These are phyloP conservation scores for Pygathrix nemaeus DNA, from an alignment of 2,113 vertebrate species.

Conservation along the genomic window DNA sequence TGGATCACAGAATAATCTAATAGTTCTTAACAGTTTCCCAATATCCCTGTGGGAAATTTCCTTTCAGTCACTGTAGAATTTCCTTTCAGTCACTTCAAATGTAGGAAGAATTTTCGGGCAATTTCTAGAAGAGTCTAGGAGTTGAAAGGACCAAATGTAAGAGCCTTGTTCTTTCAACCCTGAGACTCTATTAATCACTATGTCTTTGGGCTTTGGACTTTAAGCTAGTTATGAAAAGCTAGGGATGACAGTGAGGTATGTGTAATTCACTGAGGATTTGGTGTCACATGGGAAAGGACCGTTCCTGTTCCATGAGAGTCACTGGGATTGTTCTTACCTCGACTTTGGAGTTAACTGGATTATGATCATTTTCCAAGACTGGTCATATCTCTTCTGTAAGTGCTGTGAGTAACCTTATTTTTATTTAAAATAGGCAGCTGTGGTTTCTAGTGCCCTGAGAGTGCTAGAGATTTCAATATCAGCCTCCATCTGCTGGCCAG, in stretches of 20 bases:
- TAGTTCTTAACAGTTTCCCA: neutral
- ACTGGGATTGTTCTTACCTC: rapidly evolving
- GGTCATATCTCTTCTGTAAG: neutral
- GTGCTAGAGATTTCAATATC: neutral
- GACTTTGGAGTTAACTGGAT: neutral
- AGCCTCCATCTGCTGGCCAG: neutral
- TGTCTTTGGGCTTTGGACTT: neutral
- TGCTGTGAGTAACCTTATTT: neutral
- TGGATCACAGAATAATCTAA: neutral
- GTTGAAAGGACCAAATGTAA: neutral
- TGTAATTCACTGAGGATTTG: neutral
- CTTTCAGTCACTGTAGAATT: neutral
- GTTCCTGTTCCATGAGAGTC: rapidly evolving
- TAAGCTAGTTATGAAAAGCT: neutral
- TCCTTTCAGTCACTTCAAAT: neutral
- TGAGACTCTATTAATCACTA: neutral
- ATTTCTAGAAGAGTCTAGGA: neutral
- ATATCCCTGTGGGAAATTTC: too few species aligned
- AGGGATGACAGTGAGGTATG: neutral
- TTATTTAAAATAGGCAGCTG: neutral
- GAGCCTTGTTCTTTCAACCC: neutral
- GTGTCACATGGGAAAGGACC: rapidly evolving
- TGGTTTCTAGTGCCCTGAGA: neutral
- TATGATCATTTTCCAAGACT: neutral
- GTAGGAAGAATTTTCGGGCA: neutral